Evolutionary conservation across 2,888 invertebrate species (phyloP), one percentile per base, ranked within the genome.

Genomic region (Timandra comae): DNA sequence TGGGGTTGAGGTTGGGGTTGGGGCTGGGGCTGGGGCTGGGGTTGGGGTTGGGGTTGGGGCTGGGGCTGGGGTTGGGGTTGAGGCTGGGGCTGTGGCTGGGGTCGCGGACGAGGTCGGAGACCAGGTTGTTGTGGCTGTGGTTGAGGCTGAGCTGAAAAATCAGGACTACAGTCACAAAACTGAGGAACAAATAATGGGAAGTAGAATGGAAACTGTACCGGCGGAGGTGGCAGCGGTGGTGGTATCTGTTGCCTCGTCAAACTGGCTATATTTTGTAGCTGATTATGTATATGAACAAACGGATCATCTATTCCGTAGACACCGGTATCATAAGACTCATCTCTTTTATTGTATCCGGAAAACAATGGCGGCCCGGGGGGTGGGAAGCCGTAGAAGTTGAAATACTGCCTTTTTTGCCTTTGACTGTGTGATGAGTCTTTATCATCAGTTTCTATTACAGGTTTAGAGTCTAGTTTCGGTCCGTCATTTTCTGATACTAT

Each of bases 151-250:
- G 28, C 36, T 9, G 29, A 35, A 19, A 30, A 27, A 6, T 11
- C 33, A 23, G 60, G 47, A 29, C 50, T 49, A 38, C 77, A 77
- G 10, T 49, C 46, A 30, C 77, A 77, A 2, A 56, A 56, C 27
- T 59, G 47, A 12, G 73, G 74, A 20, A 76, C 34, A 29, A 58
- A 71, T 2, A 77, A 59, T 2, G 77, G 77, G 10, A 62, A 56
- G 23, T 56, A 69, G 13, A 71, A 44, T 12, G 75, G 74, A 19
- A 67, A 48, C 0, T 62, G 59, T 12, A 45, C 29, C 20, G 52
- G 50, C 12, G 45, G 52, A 2, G 54, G 48, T 0, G 62, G 55
- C 1, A 56, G 46, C 1, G 55, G 52, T 1, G 56, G 55, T 6
- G 44, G 48, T 7, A 36, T 33, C 3, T 62, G 63, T 27, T 63